Base-by-base conservation (phyloP, 2,888 invertebrate genomes). In the Alitta virens region DNA sequence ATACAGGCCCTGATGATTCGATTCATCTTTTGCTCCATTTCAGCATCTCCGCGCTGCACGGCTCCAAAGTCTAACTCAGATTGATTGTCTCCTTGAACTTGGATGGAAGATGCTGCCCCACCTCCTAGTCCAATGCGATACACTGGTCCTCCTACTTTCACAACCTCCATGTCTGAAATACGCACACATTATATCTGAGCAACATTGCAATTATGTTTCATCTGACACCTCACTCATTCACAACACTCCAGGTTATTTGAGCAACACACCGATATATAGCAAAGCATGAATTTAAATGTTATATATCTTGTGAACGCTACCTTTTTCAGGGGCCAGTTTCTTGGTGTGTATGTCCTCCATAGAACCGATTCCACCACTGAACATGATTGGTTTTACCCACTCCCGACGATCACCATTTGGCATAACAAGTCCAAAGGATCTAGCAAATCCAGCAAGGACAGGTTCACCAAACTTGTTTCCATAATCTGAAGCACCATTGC, bases 381-480 rank as follows among this genome's bases (percentile, higher is more conserved):
- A 98, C 97, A 99, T 97, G 63, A 99, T 97, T 0, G 98, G 98
- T 78, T 99, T 99, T 14, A 98, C 90, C 85, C 92, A 99, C 82
- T 99, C 98, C 61, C 91, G 88, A 62, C 95, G 85, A 67, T 88
- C 86, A 18, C 87, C 86, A 49, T 68, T 68, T 0, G 85, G 63
- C 42, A 90, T 87, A 24, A 85, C 84, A 77, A 91, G 83, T 1
- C 97, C 97, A 79, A 92, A 98, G 0, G 95, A 91, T 60, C 96
- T 87, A 0, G 91, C 90, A 81, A 97, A 98, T 5, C 98, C 98
- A 75, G 86, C 84, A 67, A 98, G 87, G 0, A 98, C 87, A 0
- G 98, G 98, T 81, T 99, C 98, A 0, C 97, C 98, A 83, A 98
- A 99, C 84, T 99, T 98, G 83, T 99, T 99, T 7, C 98, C 98